A percentile compares a stretch with the other conserved stretches of the same genome.
Conservation (phyloP, 2,797 vertebrate genomes). For the Rousettus madagascariensis region DNA sequence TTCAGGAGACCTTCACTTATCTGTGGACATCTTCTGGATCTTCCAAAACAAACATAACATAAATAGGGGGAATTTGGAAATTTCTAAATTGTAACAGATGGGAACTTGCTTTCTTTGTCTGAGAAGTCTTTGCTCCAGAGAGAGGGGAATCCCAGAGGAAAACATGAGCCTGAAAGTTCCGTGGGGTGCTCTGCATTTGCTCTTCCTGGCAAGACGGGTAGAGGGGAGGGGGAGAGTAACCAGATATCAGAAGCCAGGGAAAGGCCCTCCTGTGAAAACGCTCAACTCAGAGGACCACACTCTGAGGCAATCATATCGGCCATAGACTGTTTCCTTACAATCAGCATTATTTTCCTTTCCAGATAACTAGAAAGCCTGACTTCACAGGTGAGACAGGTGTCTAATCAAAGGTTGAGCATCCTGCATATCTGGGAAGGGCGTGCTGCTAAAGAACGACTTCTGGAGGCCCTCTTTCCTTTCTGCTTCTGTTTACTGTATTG, state of each 20-base stretch:
- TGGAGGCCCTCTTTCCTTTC: neutral
- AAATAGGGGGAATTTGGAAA: slow-evolving; percentile 51
- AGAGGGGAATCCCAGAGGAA: slow-evolving; percentile 29
- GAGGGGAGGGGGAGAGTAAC: neutral
- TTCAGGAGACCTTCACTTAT: slow-evolving; percentile 36
- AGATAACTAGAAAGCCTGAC: neutral
- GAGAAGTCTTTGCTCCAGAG: neutral
- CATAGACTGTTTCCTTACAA: neutral
- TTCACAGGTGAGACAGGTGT: neutral
- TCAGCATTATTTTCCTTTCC: neutral
- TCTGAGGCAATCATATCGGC: neutral
- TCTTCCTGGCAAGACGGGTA: neutral
- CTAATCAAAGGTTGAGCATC: neutral
- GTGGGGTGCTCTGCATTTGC: neutral
- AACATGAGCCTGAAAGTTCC: neutral
- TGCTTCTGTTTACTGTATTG: neutral
- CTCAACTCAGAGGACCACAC: neutral
- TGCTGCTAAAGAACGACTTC: neutral
- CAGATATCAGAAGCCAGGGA: neutral
- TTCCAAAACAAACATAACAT: slow-evolving; percentile 49
- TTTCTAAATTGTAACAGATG: slow-evolving; percentile 44
- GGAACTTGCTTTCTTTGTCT: slow-evolving; percentile 7
- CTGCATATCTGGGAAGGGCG: neutral
- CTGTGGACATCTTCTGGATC: slow-evolving; percentile 35
- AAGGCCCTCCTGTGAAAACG: neutral